Conservation (phyloP, 2,888 invertebrate genomes). For the Isoperla grammatica region DNA sequence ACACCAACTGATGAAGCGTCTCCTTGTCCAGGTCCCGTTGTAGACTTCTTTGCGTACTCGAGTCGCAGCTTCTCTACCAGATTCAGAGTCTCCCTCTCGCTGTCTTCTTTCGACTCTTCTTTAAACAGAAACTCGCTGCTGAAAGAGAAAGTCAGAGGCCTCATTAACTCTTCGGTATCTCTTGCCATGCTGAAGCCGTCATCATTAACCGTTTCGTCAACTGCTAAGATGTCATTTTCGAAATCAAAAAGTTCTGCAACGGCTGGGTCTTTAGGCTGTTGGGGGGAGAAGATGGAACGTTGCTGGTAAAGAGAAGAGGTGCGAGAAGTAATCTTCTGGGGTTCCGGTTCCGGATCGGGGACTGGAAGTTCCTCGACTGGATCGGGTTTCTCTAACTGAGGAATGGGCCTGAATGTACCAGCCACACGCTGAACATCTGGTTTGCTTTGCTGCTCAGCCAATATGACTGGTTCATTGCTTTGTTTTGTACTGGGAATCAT, state of each 20-base stretch:
- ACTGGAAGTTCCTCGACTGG: background rate
- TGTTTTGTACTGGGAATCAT: slow-evolving; percentile 9
- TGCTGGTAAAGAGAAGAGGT: slow-evolving; percentile 33
- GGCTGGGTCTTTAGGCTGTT: slow-evolving; percentile 51
- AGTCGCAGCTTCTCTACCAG: slow-evolving; percentile 76
- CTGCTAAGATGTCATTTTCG: slow-evolving; percentile 54
- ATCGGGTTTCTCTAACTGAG: slow-evolving; percentile 21
- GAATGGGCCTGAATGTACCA: slow-evolving; percentile 11
- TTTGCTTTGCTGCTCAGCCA: no score
- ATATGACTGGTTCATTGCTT: slow-evolving; percentile 25
- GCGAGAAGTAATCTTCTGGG: slow-evolving; percentile 35
- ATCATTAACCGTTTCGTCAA: slow-evolving; percentile 54
- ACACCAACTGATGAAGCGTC: slow-evolving; percentile 34
- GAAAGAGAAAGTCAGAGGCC: slow-evolving; percentile 54
- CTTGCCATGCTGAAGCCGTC: slow-evolving; percentile 59
- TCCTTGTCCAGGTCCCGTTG: slow-evolving; percentile 49
- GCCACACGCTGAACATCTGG: no score
- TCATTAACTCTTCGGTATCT: slow-evolving; percentile 57
- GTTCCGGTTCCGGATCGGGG: slow-evolving; percentile 28
- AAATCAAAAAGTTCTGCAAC: slow-evolving; percentile 59
- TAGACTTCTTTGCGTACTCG: slow-evolving; percentile 62
- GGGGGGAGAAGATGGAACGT: slow-evolving; percentile 67
- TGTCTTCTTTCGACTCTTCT: slow-evolving; percentile 76
- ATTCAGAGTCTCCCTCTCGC: slow-evolving; percentile 75
- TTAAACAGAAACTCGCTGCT: slow-evolving; percentile 63